Evolutionary conservation across 1,140 invertebrate species (phyloP), one percentile per base, ranked within the genome.

Genomic region (Euglossa dilemma): DNA sequence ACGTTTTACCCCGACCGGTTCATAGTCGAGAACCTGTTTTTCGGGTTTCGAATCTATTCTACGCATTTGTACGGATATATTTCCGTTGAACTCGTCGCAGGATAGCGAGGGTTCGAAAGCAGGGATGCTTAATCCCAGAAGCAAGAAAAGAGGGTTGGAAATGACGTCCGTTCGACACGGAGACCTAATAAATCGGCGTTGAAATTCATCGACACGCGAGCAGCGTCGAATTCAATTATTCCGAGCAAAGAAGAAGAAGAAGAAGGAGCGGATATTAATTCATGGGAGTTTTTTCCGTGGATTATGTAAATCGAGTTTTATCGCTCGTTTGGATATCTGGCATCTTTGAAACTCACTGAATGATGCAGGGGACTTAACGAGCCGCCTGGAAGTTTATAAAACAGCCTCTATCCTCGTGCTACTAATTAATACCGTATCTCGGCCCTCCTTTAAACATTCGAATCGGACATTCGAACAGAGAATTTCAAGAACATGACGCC

Each of bases 121-220:
- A 18, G 7, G 14, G 1, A 54, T 28, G 3, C 28, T 57, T 36
- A 14, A 72, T 56, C 70, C 20, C 4, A n/a, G 43, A 23, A 63
- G 0, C 9, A 20, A 70, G 47, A 25, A 50, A 23, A 6, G 12
- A 6, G 43, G 23, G n/a, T 28, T 8, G 4, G 11, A 52, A 36
- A 61, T n/a, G 9, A 23, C 20, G 28, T n/a, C 23, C 20, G 9
- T 45, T 1, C 20, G 11, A 25, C 14, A 45, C 4, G 47, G 18
- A 0, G 63, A 43, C 50, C 50, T 67, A 77, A 67, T 77, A 66
- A 77, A 77, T 77, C 75, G 14, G 9, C 28, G 28, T 25, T 66
- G 47, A 61, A 61, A 71, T 79, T 79, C 67, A 70, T 79, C 66
- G 77, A 71, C 66, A 70, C 67, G 77, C 57, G 61, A 54, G 43